A percentile compares a stretch with the other conserved stretches of the same genome.
These are phyloP conservation scores for Kryphioiulus occultus DNA, from an alignment of 2,888 invertebrate species.

Conservation along the genomic window DNA sequence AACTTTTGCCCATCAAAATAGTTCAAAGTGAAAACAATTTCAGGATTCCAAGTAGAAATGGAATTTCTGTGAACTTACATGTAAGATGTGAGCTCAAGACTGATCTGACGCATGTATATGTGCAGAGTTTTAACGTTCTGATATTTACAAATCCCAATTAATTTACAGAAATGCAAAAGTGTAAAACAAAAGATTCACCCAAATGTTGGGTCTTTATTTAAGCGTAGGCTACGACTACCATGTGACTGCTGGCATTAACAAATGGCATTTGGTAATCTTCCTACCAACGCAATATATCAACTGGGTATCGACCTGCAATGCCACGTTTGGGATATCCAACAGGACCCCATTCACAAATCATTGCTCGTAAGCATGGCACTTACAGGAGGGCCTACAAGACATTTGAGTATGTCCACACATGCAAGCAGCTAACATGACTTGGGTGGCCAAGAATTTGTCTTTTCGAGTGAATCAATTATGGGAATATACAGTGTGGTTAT, in stretches of 20 bases:
- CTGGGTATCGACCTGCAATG: conserved; percentile 18
- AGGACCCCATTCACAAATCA: conserved; percentile 40
- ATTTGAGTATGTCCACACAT: neutral
- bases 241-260: neutral
- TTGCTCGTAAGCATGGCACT: neutral
- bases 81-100: no score
- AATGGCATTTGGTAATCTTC: neutral
- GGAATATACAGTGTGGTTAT: conserved; percentile 8
- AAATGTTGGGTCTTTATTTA: neutral
- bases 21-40: no score
- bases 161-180: no score
- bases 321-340: neutral
- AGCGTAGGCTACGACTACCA: neutral
- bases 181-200: no score
- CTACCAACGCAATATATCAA: neutral
- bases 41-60: no score
- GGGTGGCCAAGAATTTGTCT: conserved; percentile 40
- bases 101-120: no score
- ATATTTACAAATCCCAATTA: no score
- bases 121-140: no score
- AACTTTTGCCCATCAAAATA: no score
- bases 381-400: neutral
- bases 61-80: no score
- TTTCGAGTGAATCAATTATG: conserved; percentile 27
- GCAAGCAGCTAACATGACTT: neutral